Conservation (phyloP, 2,888 invertebrate genomes). For the Neoaliturus tenellus region DNA sequence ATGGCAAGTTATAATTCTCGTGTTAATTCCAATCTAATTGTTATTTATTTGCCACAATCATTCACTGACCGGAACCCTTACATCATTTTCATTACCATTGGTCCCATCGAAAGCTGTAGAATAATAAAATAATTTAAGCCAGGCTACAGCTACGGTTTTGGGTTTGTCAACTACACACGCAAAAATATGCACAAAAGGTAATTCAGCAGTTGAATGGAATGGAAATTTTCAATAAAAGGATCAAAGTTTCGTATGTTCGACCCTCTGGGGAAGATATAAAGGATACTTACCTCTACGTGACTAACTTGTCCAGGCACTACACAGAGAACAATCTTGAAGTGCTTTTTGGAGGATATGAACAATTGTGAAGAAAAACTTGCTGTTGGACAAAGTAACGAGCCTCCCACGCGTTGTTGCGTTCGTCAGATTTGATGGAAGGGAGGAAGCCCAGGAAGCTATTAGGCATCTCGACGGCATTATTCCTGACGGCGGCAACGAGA, state of each 20-base stretch:
- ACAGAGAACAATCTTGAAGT: slow-evolving; percentile 90
- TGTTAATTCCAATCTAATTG: slow-evolving; percentile 83
- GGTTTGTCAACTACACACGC: slow-evolving; percentile 93
- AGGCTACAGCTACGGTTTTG: slow-evolving; percentile 94
- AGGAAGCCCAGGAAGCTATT: slow-evolving; percentile 94
- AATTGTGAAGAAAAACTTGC: slow-evolving; percentile 94
- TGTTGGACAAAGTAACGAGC: slow-evolving; percentile 92
- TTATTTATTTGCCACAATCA: slow-evolving; percentile 96
- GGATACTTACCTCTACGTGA: slow-evolving; percentile 95
- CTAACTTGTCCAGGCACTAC: slow-evolving; percentile 86
- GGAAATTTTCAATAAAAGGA: slow-evolving; percentile 91
- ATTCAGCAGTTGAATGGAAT: slow-evolving; percentile 92
- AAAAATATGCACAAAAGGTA: slow-evolving; percentile 90
- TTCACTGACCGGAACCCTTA: slow-evolving; percentile 94
- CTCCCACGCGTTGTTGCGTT: slow-evolving; percentile 92
- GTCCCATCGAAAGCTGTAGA: slow-evolving; percentile 92
- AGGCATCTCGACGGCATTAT: slow-evolving; percentile 89
- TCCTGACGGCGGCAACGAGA: slow-evolving; percentile 89
- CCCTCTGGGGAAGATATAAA: slow-evolving; percentile 95
- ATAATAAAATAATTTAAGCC: slow-evolving; percentile 95
- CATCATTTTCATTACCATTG: slow-evolving; percentile 91
- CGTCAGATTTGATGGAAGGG: slow-evolving; percentile 87
- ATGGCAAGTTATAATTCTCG: not conserved
- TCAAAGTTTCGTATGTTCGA: slow-evolving; percentile 95
- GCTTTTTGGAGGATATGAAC: slow-evolving; percentile 93